A percentile compares a stretch with the other conserved stretches of the same genome.
Conservation (phyloP, 30 jellyfish, hydroid and myxozoan species). For the Phacellophora camtschatica region DNA sequence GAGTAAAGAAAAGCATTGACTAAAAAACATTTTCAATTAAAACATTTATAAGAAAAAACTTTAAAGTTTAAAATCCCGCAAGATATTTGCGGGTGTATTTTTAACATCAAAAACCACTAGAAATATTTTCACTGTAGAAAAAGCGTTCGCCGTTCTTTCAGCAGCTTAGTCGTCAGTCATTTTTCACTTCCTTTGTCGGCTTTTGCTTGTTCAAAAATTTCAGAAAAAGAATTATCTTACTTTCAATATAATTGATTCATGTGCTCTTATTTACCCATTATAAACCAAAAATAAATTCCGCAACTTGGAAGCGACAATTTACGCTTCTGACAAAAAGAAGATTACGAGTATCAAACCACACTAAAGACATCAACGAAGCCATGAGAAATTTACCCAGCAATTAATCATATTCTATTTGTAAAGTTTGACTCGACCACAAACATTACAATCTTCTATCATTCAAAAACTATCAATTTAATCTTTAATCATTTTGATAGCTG, state of each 20-base stretch:
- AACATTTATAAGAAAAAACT: no score
- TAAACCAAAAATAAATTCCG: constrained; percentile 14
- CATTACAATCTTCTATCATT: no score
- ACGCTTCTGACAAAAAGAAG: constrained; percentile 18
- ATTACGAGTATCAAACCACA: not conserved
- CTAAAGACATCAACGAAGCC: not conserved
- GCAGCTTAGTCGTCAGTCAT: no score
- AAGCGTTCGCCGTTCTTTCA: no score
- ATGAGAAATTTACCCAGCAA: not conserved
- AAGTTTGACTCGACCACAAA: no score
- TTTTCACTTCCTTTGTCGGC: not conserved
- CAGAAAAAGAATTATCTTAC: not conserved
- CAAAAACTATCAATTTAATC: no score
- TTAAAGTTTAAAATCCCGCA: no score
- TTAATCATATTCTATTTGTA: no score
- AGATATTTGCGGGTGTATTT: no score
- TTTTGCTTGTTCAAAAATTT: not conserved
- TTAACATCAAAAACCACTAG: not conserved
- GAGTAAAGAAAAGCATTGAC: no score
- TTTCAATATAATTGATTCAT: constrained; percentile 16
- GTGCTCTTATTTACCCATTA: constrained; percentile 2
- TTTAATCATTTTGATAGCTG: no score
- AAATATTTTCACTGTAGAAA: not conserved
- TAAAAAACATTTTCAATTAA: no score
- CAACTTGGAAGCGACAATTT: constrained; percentile 10